Conservation (phyloP, 2,888 invertebrate genomes). For the Merodon equestris region DNA sequence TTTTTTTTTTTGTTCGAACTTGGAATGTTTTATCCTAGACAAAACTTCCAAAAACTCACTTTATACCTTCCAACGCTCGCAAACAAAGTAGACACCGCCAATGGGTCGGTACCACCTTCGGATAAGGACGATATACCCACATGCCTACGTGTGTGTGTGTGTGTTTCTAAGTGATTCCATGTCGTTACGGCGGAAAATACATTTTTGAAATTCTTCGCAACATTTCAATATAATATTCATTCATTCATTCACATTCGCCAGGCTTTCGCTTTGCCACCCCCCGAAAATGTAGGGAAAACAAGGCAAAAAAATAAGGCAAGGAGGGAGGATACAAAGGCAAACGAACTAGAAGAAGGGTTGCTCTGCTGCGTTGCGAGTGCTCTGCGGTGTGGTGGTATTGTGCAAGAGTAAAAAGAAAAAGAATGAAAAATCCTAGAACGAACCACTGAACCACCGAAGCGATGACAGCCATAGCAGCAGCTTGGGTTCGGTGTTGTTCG, state of each 20-base stretch:
- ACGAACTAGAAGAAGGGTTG: too few species aligned
- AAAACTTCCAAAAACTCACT: slow-evolving; percentile 68
- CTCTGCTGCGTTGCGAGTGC: too few species aligned
- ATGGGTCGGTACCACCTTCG: slow-evolving; percentile 26
- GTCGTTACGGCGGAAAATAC: slow-evolving; percentile 62
- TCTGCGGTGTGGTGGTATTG: too few species aligned
- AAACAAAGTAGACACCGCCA: slow-evolving; percentile 52
- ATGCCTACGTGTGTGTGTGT: slow-evolving; percentile 40
- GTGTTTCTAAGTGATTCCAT: slow-evolving; percentile 13
- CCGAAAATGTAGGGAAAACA: background rate
- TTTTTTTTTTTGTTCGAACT: slow-evolving; percentile 38
- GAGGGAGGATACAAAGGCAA: slow-evolving; percentile 8
- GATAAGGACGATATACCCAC: slow-evolving; percentile 42
- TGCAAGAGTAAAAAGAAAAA: too few species aligned
- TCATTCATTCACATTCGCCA: slow-evolving; percentile 48
- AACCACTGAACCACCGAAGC: slow-evolving; percentile 53
- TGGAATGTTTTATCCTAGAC: slow-evolving; percentile 64
- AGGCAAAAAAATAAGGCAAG: slow-evolving; percentile 20
- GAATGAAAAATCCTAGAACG: slow-evolving; percentile 4
- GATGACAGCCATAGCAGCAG: slow-evolving; percentile 31
- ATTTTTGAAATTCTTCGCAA: slow-evolving; percentile 69
- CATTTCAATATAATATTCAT: slow-evolving; percentile 65
- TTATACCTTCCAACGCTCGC: slow-evolving; percentile 64
- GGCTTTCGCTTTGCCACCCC: background rate
- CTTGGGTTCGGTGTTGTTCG: too few species aligned